Conservation (phyloP, 2,113 vertebrate species). For the Melanerpes aurifrons region DNA sequence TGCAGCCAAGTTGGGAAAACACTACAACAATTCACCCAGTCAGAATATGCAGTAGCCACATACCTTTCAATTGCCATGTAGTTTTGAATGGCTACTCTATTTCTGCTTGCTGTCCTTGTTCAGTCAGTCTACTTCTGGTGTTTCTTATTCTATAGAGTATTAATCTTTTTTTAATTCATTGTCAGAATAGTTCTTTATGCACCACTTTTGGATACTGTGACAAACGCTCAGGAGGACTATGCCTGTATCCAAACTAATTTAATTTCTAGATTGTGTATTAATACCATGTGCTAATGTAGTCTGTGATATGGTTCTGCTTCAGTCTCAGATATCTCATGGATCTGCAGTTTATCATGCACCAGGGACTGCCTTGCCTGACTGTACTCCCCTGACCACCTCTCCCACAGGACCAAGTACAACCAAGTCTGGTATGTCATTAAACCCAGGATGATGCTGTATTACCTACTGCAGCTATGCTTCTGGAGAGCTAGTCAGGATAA, state of each 20-base stretch:
- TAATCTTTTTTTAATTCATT: neutral
- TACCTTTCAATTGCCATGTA: neutral
- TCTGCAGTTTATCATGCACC: neutral
- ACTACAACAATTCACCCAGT: neutral
- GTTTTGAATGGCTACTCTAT: neutral
- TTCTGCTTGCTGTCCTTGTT: neutral
- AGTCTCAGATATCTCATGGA: neutral
- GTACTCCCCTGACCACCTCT: neutral
- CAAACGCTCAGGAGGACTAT: neutral
- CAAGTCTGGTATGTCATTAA: neutral
- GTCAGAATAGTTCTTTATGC: neutral
- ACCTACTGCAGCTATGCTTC: neutral
- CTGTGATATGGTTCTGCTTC: neutral
- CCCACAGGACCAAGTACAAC: neutral
- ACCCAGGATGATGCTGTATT: neutral
- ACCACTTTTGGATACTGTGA: neutral
- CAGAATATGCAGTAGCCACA: neutral
- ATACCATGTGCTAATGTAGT: neutral
- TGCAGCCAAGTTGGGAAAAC: neutral
- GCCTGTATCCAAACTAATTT: neutral
- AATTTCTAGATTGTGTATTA: neutral
- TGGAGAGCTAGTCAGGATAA: neutral
- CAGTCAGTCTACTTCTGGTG: neutral
- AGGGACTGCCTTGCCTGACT: neutral
- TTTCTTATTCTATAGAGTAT: conserved; percentile 4